phyloP scores from a whole-genome alignment of 2,888 invertebrate species.

The Hemithea aestivaria region DNA sequence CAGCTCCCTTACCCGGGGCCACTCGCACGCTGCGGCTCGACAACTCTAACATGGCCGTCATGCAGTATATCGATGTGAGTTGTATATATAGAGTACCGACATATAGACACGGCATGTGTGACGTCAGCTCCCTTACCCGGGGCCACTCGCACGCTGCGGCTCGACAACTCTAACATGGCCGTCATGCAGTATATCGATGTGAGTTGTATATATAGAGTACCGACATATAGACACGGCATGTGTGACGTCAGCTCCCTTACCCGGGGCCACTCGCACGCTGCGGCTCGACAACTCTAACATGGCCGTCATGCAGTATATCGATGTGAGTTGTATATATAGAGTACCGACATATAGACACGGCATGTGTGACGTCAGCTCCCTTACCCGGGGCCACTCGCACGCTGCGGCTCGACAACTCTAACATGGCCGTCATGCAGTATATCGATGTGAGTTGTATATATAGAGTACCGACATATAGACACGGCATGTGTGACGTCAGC shows the following conservation, averaged over 20 bases:
- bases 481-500: constrained; percentile 91
- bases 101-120: constrained; percentile 89
- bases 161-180: constrained; percentile 88
- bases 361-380: constrained; percentile 89
- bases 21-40: constrained; percentile 83
- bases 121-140: constrained; percentile 89
- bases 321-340: constrained; percentile 90
- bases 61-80: constrained; percentile 87
- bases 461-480: constrained; percentile 92
- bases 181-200: constrained; percentile 88
- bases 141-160: constrained; percentile 81
- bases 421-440: constrained; percentile 87
- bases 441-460: constrained; percentile 87
- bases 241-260: constrained; percentile 90
- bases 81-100: constrained; percentile 96
- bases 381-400: constrained; percentile 84
- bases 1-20: constrained; percentile 83
- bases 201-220: constrained; percentile 89
- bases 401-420: constrained; percentile 85
- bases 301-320: constrained; percentile 87
- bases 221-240: constrained; percentile 90
- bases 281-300: constrained; percentile 87
- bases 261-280: constrained; percentile 82
- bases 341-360: constrained; percentile 91
- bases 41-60: constrained; percentile 86